phyloP scores from a whole-genome alignment of 2,797 vertebrate species.

The Hephaestus fuliginosus region DNA sequence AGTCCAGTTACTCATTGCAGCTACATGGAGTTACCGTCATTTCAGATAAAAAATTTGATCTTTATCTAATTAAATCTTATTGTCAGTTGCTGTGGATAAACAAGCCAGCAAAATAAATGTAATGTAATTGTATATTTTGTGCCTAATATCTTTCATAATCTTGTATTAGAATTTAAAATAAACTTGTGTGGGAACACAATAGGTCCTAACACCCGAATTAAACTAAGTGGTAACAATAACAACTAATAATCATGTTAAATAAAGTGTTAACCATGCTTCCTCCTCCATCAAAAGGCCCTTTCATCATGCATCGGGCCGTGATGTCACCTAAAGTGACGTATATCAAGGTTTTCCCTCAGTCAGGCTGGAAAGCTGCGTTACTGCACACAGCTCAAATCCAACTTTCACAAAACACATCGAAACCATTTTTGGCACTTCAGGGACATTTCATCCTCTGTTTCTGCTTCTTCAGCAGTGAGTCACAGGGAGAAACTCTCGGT shows the following conservation, averaged over 20 bases:
- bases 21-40: background rate
- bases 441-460: slow-evolving; percentile 20
- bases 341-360: slow-evolving; percentile 10
- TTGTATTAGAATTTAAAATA: background rate
- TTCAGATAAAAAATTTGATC: too few species aligned
- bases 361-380: slow-evolving; percentile 7
- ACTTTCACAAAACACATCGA: slow-evolving; percentile 23
- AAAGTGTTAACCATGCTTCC: background rate
- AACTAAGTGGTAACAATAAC: background rate
- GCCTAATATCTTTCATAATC: background rate
- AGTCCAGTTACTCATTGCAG: background rate
- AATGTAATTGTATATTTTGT: background rate
- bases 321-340: background rate
- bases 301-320: background rate
- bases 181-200: background rate
- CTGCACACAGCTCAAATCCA: slow-evolving; percentile 2
- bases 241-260: slow-evolving; percentile 5
- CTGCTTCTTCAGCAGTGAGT: slow-evolving; percentile 24
- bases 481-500: slow-evolving; percentile 38
- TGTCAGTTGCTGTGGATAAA: too few species aligned
- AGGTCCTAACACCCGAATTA: background rate
- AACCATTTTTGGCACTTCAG: slow-evolving; percentile 24
- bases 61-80: too few species aligned
- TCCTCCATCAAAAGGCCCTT: background rate
- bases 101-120: too few species aligned